Percentiles rank a stretch among this genome's conserved stretches.
These are phyloP conservation scores for Paracanthobrama guichenoti DNA, from an alignment of 2,113 vertebrate genomes.

Conservation along the genomic window DNA sequence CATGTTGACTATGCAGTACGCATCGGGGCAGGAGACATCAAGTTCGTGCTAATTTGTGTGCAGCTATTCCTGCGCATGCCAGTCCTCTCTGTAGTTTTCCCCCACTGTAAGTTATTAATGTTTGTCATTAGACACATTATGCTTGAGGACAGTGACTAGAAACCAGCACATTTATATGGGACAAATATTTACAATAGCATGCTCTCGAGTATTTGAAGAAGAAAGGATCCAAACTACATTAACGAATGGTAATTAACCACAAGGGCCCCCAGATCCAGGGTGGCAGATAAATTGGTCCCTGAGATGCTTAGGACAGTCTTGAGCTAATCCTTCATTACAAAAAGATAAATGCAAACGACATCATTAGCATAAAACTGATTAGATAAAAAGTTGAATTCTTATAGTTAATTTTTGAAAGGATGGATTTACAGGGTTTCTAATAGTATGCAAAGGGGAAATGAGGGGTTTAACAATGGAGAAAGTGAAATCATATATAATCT, in stretches of 20 bases:
- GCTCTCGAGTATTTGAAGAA: constrained; percentile 75
- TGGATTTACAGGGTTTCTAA: constrained; percentile 72
- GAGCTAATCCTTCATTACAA: constrained; percentile 85
- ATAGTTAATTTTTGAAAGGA: constrained; percentile 74
- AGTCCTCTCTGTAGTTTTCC: constrained; percentile 55
- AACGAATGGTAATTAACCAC: constrained; percentile 87
- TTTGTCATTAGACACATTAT: constrained; percentile 73
- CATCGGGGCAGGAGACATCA: constrained; percentile 56
- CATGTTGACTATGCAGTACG: constrained; percentile 71
- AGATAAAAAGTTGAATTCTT: constrained; percentile 79
- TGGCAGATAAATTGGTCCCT: constrained; percentile 83
- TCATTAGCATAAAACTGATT: constrained; percentile 80
- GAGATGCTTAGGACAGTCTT: constrained; percentile 80
- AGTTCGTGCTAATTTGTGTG: constrained; percentile 41
- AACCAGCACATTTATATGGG: constrained; percentile 64
- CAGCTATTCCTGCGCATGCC: constrained; percentile 56
- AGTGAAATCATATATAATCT: constrained; percentile 3
- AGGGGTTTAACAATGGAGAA: constrained; percentile 28
- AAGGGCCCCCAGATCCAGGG: constrained; percentile 77
- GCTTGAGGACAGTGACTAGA: constrained; percentile 73
- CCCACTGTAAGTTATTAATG: constrained; percentile 72
- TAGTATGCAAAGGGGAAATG: constrained; percentile 61
- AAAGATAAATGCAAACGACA: constrained; percentile 83
- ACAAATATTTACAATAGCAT: constrained; percentile 82
- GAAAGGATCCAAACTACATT: constrained; percentile 83